A percentile compares a stretch with the other conserved stretches of the same genome.
phyloP scores from a whole-genome alignment of 2,797 vertebrate species.

The Enteromius treurensis region DNA sequence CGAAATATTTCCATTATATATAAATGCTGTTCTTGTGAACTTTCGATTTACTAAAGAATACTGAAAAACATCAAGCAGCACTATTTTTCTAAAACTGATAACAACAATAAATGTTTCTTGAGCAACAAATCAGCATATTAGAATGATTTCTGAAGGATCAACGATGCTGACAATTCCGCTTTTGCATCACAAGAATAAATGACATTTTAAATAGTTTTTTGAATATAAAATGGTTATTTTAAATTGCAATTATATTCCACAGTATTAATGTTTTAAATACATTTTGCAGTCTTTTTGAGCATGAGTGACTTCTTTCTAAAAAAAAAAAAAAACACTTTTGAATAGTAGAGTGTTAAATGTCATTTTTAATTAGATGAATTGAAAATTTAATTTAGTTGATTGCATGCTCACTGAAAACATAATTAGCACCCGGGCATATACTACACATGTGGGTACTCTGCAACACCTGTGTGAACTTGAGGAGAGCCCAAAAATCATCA shows the following conservation, averaged over 20 bases:
- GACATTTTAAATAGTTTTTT: not conserved
- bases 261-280: not conserved
- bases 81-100: not conserved
- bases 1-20: too few species aligned
- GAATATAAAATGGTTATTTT: not conserved
- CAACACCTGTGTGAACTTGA: constrained; percentile 14
- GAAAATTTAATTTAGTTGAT: too few species aligned
- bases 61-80: not conserved
- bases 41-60: too few species aligned
- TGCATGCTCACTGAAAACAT: not conserved
- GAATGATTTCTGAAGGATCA: not conserved
- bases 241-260: not conserved
- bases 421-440: not conserved
- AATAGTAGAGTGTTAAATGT: not conserved
- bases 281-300: not conserved
- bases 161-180: not conserved
- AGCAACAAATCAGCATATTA: not conserved
- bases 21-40: too few species aligned
- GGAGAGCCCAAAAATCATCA: not conserved
- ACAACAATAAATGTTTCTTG: not conserved
- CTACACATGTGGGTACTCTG: not conserved
- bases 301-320: not conserved
- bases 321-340: not conserved
- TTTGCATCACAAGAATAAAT: not conserved
- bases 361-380: not conserved